A percentile compares a stretch with the other conserved stretches of the same genome.
Conservation (phyloP, 2,113 vertebrate species). For the Fregata magnificens region DNA sequence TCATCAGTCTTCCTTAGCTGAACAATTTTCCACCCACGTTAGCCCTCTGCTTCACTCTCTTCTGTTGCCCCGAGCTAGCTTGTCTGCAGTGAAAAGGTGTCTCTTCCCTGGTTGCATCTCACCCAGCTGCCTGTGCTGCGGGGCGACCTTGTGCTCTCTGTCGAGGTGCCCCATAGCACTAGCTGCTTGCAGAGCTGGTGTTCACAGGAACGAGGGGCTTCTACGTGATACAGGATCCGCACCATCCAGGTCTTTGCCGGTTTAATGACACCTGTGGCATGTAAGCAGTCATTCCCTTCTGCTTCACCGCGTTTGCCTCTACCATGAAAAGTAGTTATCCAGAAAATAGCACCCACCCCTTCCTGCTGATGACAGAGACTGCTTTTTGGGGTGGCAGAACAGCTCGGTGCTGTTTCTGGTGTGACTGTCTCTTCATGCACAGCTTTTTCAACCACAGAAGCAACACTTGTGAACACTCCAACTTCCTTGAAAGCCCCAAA, state of each 20-base stretch:
- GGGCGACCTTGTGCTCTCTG: background rate
- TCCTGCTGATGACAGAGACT: background rate
- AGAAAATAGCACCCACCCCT: background rate
- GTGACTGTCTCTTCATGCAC: background rate
- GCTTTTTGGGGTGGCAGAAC: background rate
- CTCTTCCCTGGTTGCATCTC: background rate
- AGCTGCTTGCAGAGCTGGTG: fast-evolving
- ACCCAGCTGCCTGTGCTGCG: background rate
- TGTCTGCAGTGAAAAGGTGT: background rate
- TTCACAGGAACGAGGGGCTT: background rate
- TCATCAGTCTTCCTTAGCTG: background rate
- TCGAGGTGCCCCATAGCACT: background rate
- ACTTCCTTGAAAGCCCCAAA: background rate
- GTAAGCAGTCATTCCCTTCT: background rate
- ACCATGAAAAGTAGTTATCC: background rate
- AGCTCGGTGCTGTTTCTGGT: background rate
- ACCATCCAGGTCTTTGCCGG: background rate
- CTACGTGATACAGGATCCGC: background rate
- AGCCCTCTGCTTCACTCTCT: background rate
- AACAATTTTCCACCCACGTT: background rate
- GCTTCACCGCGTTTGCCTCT: background rate
- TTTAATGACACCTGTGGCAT: background rate
- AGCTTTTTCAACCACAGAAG: background rate
- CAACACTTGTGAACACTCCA: background rate
- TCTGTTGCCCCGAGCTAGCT: background rate